Evolutionary conservation across 1,140 invertebrate species (phyloP), one percentile per base, ranked within the genome.

Genomic region (Drosophila cardini): DNA sequence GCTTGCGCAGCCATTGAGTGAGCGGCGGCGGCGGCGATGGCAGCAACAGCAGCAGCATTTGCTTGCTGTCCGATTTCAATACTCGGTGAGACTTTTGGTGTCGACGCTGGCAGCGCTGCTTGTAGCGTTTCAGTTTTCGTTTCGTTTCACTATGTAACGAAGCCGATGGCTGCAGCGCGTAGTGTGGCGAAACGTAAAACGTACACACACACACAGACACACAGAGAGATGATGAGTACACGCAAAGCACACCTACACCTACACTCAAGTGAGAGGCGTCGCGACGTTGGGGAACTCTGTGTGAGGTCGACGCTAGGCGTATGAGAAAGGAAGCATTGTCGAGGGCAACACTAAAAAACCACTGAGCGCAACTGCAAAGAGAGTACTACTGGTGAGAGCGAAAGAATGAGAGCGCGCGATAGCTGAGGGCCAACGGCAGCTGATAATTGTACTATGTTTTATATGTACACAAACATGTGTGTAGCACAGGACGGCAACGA

Each of bases 271-370:
- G 72, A 75, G 65, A 71, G 67, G 72, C 68, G 68, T 64, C 38
- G 52, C 46, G 48, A 11, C 55, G 55, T 50, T 55, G 57, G 57
- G 58, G 45, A 55, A 60, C 78, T 81, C 69, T 75, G 75, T 86
- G 83, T 79, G 83, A 86, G 83, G 83, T 86, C 82, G 82, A 62
- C 21, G 21, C 65, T 61, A 50, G 80, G 80, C 76, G 76, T 71
- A 81, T 86, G 78, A 64, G 60, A 81, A 79, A 82, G 83, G 82
- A 86, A 86, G 71, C 61, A 68, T 48, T 57, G 38, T 43, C 48
- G 50, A 43, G 36, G 60, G 60, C 81, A 77, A 81, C 82, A 86
- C 70, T 85, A 81, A 80, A 85, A 85, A 79, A 56, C 56, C 56
- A 74, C 57, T 62, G 69, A 76, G 74, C 62, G 63, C 69, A 73